Conservation (phyloP, 2,797 vertebrate species). For the Sebastiscus tertius region DNA sequence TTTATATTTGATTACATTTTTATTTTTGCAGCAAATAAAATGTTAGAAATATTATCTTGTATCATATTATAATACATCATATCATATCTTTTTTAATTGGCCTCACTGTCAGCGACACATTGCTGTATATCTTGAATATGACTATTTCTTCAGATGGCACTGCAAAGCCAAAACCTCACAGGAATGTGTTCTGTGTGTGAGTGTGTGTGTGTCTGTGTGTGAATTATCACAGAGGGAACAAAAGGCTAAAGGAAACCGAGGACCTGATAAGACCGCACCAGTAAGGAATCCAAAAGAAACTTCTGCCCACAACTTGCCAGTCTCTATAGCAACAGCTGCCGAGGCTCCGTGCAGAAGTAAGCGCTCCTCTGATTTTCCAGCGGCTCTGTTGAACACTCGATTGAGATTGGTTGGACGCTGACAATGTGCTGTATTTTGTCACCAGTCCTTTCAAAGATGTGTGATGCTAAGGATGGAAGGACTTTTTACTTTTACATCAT, state of each 20-base stretch:
- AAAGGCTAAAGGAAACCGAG: slow-evolving; percentile 38
- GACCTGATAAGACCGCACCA: slow-evolving; percentile 35
- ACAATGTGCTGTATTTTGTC: slow-evolving; percentile 17
- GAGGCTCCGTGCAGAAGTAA: slow-evolving; percentile 46
- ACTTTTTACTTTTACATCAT: neutral
- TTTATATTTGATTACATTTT: neutral
- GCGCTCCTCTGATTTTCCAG: slow-evolving; percentile 41
- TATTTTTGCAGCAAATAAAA: neutral
- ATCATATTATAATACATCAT: neutral
- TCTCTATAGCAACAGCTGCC: slow-evolving; percentile 82
- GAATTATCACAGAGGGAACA: slow-evolving; percentile 35
- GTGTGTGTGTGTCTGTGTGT: neutral
- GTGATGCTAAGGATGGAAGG: neutral
- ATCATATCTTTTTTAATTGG: neutral
- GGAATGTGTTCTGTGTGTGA: neutral
- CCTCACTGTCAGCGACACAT: neutral
- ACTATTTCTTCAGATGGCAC: neutral
- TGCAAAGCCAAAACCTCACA: neutral
- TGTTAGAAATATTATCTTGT: neutral
- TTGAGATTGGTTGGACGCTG: slow-evolving; percentile 31
- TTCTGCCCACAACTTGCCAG: slow-evolving; percentile 64
- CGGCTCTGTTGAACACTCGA: slow-evolving; percentile 15
- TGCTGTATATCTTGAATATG: neutral
- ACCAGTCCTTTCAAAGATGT: neutral
- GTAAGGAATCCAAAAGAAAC: slow-evolving; percentile 64